These are phyloP conservation scores for Leuctra nigra DNA, from an alignment of 2,888 invertebrate species.

Conservation along the genomic window DNA sequence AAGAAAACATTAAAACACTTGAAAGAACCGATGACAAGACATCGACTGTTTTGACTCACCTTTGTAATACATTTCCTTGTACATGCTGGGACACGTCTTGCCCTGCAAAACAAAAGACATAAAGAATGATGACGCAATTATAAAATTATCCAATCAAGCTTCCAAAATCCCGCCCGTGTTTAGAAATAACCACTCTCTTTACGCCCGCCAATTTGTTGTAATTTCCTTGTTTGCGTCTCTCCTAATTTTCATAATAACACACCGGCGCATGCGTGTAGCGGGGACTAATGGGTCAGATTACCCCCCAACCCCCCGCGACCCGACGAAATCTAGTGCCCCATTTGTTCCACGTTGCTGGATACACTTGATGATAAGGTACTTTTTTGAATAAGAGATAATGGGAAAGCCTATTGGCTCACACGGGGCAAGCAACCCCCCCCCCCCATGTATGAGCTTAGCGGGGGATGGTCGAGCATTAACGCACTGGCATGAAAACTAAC, in stretches of 20 bases:
- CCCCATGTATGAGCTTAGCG: background rate
- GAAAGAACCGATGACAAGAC: no score
- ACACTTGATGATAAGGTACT: constrained; percentile 25
- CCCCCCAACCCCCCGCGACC: no score
- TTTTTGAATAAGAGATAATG: constrained; percentile 28
- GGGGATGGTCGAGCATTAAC: background rate
- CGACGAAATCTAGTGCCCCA: constrained; percentile 26
- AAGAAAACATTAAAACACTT: no score
- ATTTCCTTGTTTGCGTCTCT: no score
- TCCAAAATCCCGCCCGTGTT: no score
- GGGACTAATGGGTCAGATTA: constrained; percentile 6
- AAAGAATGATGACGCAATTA: no score
- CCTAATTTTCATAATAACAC: no score
- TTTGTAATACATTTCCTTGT: constrained; percentile 82
- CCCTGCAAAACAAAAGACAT: no score
- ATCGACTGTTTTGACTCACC: constrained; percentile 47
- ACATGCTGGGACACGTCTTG: constrained; percentile 80
- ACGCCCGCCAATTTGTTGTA: no score
- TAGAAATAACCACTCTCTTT: no score
- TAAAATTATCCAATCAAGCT: no score
- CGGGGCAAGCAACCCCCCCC: constrained; percentile 9
- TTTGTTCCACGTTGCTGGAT: constrained; percentile 24
- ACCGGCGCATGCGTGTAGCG: background rate
- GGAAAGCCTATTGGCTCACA: constrained; percentile 24
- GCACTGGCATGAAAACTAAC: constrained; percentile 19